Evolutionary conservation across 1,140 invertebrate species (phyloP), one percentile per base, ranked within the genome.

Genomic region (Penaeus vannamei): DNA sequence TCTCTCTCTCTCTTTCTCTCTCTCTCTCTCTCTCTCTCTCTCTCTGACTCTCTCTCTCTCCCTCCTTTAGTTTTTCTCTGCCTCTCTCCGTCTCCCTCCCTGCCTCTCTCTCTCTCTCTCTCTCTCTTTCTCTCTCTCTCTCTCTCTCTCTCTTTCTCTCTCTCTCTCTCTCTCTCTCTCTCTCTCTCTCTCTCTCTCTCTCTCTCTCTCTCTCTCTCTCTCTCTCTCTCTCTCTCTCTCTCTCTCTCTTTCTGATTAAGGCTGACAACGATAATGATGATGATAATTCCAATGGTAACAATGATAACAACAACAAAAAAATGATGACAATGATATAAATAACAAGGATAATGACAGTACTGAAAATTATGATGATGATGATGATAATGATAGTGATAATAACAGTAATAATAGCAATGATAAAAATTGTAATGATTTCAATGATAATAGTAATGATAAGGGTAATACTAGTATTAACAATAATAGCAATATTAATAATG

Each of bases 151-250:
- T 32, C 32, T 62, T 29, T 32, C n/a, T 36, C 23, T 3, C 22
- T 22, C 53, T 62, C 26, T 32, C n/a, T 62, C 26, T 32, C n/a
- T 84, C 82, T 64, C 61, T 84, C 82, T 64, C 61, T 84, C 60
- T 64, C 61, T 84, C 82, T 64, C 61, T 84, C 82, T 64, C 61
- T 84, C 82, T 64, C 61, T 84, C 61, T 64, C 61, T 84, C 61
- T 84, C 82, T 84, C 61, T 84, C 59, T 84, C 59, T 84, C 59
- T 84, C 59, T 84, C 26, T 84, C 59, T 84, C 59, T 62, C 60
- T 84, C 60, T 84, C 60, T 62, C 59, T 84, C 60, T 62, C 82
- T 84, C n/a, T 84, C 59, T 26, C 61, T 84, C 29, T 84, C 14
- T 19, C 5, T 36, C 22, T 76, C 0, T 76, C 5, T 53, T 2